These are phyloP conservation scores for Aphidius gifuensis DNA, from an alignment of 1,140 invertebrate genomes.

Conservation along the genomic window DNA sequence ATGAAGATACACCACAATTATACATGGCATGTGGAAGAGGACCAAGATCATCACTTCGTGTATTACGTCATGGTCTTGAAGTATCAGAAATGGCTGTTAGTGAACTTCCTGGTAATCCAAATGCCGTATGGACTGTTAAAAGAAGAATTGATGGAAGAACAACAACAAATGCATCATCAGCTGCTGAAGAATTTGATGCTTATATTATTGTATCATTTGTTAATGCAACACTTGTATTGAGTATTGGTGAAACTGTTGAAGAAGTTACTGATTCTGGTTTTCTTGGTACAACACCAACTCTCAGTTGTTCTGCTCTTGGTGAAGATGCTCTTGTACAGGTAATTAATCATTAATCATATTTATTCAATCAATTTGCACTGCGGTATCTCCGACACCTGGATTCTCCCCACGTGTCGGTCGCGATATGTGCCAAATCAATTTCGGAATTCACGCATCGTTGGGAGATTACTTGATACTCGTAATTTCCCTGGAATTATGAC, in stretches of 20 bases:
- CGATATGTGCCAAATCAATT: conserved; percentile 43
- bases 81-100: conserved; percentile 99
- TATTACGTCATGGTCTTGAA: conserved; percentile 95
- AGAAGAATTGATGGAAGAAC: conserved; percentile 84
- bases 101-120: conserved; percentile 97
- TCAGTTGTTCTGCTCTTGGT: conserved; percentile 94
- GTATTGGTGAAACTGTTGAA: conserved; percentile 99
- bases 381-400: conserved; percentile 49
- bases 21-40: conserved; percentile 95
- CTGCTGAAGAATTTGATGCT: conserved; percentile 96
- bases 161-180: conserved; percentile 54
- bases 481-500: conserved; percentile 37
- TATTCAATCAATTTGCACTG: conserved; percentile 33
- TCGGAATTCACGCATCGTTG: conserved; percentile 45
- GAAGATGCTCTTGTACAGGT: conserved; percentile 97
- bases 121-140: conserved; percentile 99
- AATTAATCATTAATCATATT: conserved; percentile 28
- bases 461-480: conserved; percentile 32
- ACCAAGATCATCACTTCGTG: conserved; percentile 86
- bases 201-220: conserved; percentile 99
- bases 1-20: conserved; percentile 98
- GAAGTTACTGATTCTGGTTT: conserved; percentile 99
- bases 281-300: conserved; percentile 94
- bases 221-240: conserved; percentile 97
- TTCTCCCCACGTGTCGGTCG: conserved; percentile 44